Evolutionary conservation across 2,888 invertebrate genomes (phyloP).

Genomic region (Hirtodrosophila confusa): DNA sequence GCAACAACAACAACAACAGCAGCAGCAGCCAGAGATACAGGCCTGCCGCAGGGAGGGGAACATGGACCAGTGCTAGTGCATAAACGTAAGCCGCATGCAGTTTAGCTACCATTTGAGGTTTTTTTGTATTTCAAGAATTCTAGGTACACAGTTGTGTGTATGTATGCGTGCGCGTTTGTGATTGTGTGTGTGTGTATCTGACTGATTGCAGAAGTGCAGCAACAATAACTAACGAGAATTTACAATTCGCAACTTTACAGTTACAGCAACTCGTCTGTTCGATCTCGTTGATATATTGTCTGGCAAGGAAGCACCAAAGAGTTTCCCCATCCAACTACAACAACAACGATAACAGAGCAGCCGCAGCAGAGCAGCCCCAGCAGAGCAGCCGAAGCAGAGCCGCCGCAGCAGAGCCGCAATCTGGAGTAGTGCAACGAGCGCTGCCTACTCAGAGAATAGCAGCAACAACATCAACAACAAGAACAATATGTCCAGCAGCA

Average conservation of each 20-base stretch:
- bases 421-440: conserved; percentile 55
- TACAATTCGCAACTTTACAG: conserved; percentile 24
- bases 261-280: conserved; percentile 46
- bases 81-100: conserved; percentile 44
- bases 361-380: conserved; percentile 33
- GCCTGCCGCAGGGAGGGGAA: conserved; percentile 5
- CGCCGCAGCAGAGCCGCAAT: conserved; percentile 46
- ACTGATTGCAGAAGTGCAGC: neutral
- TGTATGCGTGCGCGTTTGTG: conserved; percentile 28
- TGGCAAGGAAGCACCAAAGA: conserved; percentile 81
- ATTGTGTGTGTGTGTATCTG: conserved; percentile 36
- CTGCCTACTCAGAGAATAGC: conserved; percentile 64
- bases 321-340: conserved; percentile 69
- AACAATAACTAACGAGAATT: conserved; percentile 17
- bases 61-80: conserved; percentile 36
- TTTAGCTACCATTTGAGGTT: conserved; percentile 23
- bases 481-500: conserved; percentile 80
- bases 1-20: conserved; percentile 1
- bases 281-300: conserved; percentile 49
- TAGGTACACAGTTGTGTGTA: conserved; percentile 24
- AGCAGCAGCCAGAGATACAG: conserved; percentile 10
- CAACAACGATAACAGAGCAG: conserved; percentile 28
- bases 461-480: conserved; percentile 28
- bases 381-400: conserved; percentile 25
- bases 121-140: no score